Percentiles rank a stretch among this genome's conserved stretches.
Evolutionary conservation across 2,797 vertebrate genomes (phyloP).

Genomic region (Sebastes vulpes): DNA sequence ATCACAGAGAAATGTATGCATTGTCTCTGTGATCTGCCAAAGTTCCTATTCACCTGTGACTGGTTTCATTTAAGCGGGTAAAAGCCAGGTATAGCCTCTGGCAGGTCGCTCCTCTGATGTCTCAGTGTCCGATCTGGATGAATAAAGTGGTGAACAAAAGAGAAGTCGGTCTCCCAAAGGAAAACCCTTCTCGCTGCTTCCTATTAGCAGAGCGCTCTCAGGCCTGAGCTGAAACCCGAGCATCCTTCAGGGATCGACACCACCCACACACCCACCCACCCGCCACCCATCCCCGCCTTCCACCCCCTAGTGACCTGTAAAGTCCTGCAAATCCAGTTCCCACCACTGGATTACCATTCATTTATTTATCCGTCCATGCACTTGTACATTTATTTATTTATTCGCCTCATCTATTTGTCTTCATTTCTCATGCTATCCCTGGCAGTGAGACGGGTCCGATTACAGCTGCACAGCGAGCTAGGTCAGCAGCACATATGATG

Average conservation of each 20-base stretch:
- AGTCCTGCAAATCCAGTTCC: slow-evolving; percentile 82
- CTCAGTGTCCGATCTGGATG: slow-evolving; percentile 28
- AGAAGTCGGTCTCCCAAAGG: slow-evolving; percentile 51
- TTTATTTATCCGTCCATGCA: slow-evolving; percentile 80
- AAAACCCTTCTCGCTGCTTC: slow-evolving; percentile 65
- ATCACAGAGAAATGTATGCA: slow-evolving; percentile 25
- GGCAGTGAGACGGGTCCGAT: slow-evolving; percentile 42
- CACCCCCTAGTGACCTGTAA: slow-evolving; percentile 71
- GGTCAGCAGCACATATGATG: slow-evolving; percentile 63
- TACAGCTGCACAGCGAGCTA: slow-evolving; percentile 36
- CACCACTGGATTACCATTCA: slow-evolving; percentile 71
- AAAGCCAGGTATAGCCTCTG: slow-evolving; percentile 27
- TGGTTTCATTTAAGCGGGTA: slow-evolving; percentile 62
- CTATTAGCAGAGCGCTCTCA: slow-evolving; percentile 63
- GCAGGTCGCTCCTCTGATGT: slow-evolving; percentile 63
- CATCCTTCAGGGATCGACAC: slow-evolving; percentile 71
- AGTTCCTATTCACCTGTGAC: slow-evolving; percentile 16
- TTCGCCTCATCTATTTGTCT: slow-evolving; percentile 69
- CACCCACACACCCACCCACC: slow-evolving; percentile 67
- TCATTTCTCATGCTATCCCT: slow-evolving; percentile 74
- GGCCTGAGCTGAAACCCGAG: slow-evolving; percentile 75
- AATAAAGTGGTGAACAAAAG: slow-evolving; percentile 73
- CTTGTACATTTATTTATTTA: slow-evolving; percentile 81
- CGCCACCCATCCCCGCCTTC: slow-evolving; percentile 56
- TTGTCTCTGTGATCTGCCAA: slow-evolving; percentile 11